phyloP scores from a whole-genome alignment of 2,797 vertebrate genomes.

The Onychomys torridus region DNA sequence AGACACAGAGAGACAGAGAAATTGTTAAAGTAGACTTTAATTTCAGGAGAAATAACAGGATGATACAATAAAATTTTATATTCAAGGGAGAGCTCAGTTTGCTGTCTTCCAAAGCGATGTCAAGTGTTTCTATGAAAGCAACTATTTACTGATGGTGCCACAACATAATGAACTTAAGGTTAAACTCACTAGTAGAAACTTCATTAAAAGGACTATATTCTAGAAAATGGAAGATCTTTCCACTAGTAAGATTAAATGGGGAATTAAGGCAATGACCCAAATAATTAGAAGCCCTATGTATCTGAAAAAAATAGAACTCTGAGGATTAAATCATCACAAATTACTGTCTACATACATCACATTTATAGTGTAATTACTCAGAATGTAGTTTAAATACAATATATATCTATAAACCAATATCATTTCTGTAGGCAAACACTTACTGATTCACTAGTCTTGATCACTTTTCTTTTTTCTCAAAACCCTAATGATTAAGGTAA shows the following conservation, averaged over 20 bases:
- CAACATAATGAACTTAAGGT: slow-evolving; percentile 53
- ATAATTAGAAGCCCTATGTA: slow-evolving; percentile 75
- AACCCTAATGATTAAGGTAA: background rate
- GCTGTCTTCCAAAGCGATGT: background rate
- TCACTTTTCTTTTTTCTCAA: background rate
- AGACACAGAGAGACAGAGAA: background rate
- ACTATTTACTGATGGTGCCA: slow-evolving; percentile 50
- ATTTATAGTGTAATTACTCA: slow-evolving; percentile 66
- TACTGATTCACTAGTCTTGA: slow-evolving; percentile 57
- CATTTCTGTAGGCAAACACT: slow-evolving; percentile 21
- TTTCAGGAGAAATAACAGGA: background rate
- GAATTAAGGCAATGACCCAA: slow-evolving; percentile 80
- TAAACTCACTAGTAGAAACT: slow-evolving; percentile 51
- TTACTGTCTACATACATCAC: slow-evolving; percentile 76
- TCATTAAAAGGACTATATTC: slow-evolving; percentile 67
- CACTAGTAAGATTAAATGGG: slow-evolving; percentile 67
- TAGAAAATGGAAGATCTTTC: slow-evolving; percentile 58
- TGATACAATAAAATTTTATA: background rate
- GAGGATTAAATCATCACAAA: slow-evolving; percentile 72
- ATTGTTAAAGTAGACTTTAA: background rate
- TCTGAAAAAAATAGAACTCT: slow-evolving; percentile 62
- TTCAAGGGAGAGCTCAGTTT: background rate
- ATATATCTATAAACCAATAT: slow-evolving; percentile 21
- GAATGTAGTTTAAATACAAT: slow-evolving; percentile 21
- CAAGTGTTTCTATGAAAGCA: slow-evolving; percentile 41